Evolutionary conservation across 2,113 vertebrate species (phyloP), one percentile per base, ranked within the genome.

Genomic region (Alethe diademata): DNA sequence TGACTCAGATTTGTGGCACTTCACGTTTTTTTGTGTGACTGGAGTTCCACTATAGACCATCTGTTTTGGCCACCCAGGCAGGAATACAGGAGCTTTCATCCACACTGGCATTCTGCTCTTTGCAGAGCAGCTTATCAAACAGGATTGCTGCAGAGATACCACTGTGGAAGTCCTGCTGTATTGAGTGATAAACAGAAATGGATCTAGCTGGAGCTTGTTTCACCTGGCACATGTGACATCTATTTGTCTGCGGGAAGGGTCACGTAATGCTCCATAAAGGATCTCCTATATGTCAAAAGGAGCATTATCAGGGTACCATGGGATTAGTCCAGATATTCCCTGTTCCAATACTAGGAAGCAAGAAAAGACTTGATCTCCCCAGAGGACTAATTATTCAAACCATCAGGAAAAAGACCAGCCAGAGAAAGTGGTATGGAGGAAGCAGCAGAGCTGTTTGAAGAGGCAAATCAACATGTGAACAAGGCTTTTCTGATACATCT

Each of bases 361-460:
- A 94, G 76, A 78, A 93, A 92, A 94, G 86, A 81, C 61, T 86
- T 84, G 79, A 40, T 95, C 47, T 95, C 95, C 95, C 95, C 79
- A 84, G 90, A 94, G 93, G 95, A 92, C 95, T 97, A 95, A 93
- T 96, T 96, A 97, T 93, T 96, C 69, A 94, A 88, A 80, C 67
- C 86, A 86, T 75, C 82, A 93, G 69, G 88, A 90, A 91, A 88
- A 95, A 93, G 90, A 90, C 82, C 82, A 94, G 90, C 78, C 88
- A 89, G 72, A 86, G 43, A 94, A 91, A 75, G 78, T 29, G 12
- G 78, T 84, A 22, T 14, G 67, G 95, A 78, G 69, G 85, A 90
- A 84, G 72, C 60, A 88, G 92, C 65, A 69, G 65, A 50, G 60
- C 82, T 80, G 83, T 93, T 95, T 96, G 93, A 96, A 92, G 86